Conservation (phyloP, 64 coral and sea anemone genomes). For the Actinia equina region DNA sequence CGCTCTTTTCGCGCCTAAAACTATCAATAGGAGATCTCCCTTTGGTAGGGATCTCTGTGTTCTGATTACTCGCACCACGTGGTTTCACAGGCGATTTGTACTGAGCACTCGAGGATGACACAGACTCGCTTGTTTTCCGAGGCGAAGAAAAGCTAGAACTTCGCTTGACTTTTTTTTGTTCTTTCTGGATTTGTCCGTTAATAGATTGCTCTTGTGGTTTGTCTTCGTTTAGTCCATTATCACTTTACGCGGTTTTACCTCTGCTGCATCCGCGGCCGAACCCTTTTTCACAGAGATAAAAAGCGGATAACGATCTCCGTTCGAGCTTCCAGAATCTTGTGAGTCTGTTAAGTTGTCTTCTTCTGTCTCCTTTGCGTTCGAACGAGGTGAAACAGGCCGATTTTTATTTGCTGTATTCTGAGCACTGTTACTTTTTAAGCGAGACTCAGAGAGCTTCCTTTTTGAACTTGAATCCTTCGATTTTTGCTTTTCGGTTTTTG, state of each 20-base stretch:
- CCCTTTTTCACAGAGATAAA: constrained; percentile 47
- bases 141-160: constrained; percentile 42
- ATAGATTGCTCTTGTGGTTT: neutral
- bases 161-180: constrained; percentile 8
- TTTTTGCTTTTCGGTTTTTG: constrained; percentile 46
- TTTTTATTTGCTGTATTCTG: neutral
- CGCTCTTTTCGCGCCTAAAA: constrained; percentile 51
- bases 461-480: constrained; percentile 15
- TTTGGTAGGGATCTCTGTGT: constrained; percentile 7
- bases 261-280: neutral
- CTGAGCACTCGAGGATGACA: neutral
- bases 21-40: constrained; percentile 15
- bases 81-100: neutral
- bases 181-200: neutral
- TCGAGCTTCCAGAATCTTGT: neutral
- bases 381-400: constrained; percentile 17
- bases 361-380: neutral
- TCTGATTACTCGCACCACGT: neutral
- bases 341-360: neutral
- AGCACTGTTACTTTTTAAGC: neutral
- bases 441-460: neutral
- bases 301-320: constrained; percentile 46
- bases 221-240: neutral
- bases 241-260: constrained; percentile 41
- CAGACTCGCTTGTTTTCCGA: constrained; percentile 1